These are phyloP conservation scores for Coptotermes formosanus DNA, from an alignment of 1,140 invertebrate species.

Conservation along the genomic window DNA sequence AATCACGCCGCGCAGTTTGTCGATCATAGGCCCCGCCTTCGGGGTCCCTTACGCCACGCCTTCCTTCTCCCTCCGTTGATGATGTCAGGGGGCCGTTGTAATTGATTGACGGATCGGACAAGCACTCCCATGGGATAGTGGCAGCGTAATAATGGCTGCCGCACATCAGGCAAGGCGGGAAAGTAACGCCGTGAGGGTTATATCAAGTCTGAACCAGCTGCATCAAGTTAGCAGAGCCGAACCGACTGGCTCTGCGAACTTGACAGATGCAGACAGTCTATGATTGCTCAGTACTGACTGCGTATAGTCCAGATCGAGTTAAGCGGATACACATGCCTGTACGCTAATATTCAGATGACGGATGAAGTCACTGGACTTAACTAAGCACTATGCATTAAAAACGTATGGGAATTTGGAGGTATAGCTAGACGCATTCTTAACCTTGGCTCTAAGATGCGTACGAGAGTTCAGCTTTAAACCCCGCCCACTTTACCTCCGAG, in stretches of 20 bases:
- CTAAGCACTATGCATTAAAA: too few species aligned
- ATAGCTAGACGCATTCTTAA: too few species aligned
- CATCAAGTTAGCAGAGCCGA: too few species aligned
- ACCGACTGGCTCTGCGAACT: neutral
- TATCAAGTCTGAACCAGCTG: neutral
- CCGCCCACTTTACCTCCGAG: too few species aligned
- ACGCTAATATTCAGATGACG: neutral
- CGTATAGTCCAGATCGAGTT: neutral
- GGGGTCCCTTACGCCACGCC: neutral
- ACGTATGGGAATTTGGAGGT: too few species aligned
- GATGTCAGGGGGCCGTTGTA: slow-evolving; percentile 21
- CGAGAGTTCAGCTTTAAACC: too few species aligned
- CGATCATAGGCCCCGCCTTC: slow-evolving; percentile 14
- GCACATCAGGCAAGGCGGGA: neutral
- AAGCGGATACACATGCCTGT: neutral
- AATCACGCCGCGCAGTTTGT: neutral
- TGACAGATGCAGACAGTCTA: neutral
- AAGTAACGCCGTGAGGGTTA: neutral
- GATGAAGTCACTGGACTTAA: too few species aligned
- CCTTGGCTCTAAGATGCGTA: too few species aligned
- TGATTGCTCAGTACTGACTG: neutral
- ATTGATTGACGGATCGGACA: slow-evolving; percentile 26
- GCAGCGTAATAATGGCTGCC: slow-evolving; percentile 23
- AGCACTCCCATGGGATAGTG: neutral
- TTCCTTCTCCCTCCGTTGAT: neutral